A percentile compares a stretch with the other conserved stretches of the same genome.
Evolutionary conservation across 2,113 vertebrate species (phyloP).

Genomic region (Macquaria ambigua): DNA sequence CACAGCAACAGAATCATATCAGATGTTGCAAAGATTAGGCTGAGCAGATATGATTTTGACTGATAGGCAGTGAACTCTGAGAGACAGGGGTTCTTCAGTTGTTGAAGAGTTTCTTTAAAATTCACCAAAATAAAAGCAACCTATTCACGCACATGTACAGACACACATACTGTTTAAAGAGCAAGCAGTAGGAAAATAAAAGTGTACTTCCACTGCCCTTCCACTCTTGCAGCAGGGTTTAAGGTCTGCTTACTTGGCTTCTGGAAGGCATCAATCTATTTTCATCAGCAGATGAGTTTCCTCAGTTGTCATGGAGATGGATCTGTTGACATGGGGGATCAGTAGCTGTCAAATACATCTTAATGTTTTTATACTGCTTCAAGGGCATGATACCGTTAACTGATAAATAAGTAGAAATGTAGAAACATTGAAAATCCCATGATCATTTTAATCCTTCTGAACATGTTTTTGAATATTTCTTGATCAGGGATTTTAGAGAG

Average conservation of each 20-base stretch:
- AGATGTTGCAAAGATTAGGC: not conserved
- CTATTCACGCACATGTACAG: not conserved
- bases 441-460: not conserved
- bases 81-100: not conserved
- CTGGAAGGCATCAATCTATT: not conserved
- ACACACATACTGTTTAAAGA: not conserved
- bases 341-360: too few relatives aligned
- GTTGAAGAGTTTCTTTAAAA: not conserved
- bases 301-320: too few relatives aligned
- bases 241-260: not conserved
- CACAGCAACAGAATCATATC: not conserved
- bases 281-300: too few relatives aligned
- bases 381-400: too few relatives aligned
- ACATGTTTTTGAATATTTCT: not conserved
- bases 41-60: slow-evolving; percentile 14
- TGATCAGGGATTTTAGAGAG: not conserved
- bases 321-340: too few relatives aligned
- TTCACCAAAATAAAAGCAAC: not conserved
- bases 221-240: not conserved
- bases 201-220: not conserved
- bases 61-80: slow-evolving; percentile 14
- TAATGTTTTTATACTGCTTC: too few relatives aligned
- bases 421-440: too few relatives aligned
- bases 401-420: too few relatives aligned
- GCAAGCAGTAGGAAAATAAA: not conserved